These are phyloP conservation scores for Athene noctua DNA, from an alignment of 2,113 vertebrate genomes.

Conservation along the genomic window DNA sequence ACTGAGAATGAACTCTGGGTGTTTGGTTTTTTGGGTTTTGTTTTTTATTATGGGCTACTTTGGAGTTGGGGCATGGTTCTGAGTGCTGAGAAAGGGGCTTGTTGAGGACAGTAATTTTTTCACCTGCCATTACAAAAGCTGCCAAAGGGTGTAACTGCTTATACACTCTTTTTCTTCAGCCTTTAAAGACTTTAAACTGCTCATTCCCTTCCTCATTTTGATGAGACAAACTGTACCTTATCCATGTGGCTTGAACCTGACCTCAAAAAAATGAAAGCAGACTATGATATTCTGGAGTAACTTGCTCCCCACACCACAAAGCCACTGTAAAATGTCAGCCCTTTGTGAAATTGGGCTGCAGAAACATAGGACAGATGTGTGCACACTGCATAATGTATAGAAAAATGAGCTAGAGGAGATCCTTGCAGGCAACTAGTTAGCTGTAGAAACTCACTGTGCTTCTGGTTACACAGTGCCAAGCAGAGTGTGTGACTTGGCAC, in stretches of 20 bases:
- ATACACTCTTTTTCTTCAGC: neutral
- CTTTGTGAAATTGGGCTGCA: neutral
- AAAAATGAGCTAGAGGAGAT: neutral
- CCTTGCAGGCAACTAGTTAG: neutral
- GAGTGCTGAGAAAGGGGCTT: neutral
- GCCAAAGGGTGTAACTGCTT: neutral
- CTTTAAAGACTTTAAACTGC: neutral
- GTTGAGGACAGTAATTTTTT: neutral
- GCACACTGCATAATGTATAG: neutral
- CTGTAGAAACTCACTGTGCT: neutral
- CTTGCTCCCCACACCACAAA: neutral
- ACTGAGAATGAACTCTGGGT: neutral
- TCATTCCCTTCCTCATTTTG: neutral
- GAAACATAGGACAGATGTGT: neutral
- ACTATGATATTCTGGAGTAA: neutral
- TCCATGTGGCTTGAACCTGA: neutral
- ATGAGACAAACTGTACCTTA: neutral
- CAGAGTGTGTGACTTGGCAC: neutral
- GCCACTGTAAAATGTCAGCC: neutral
- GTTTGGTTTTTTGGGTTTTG: accelerated
- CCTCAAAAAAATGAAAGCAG: neutral
- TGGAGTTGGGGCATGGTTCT: neutral
- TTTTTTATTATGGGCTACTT: neutral
- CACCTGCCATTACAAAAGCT: neutral
- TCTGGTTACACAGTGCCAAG: neutral